Evolutionary conservation across 2,113 vertebrate genomes (phyloP).

Genomic region (Serilophus lunatus): DNA sequence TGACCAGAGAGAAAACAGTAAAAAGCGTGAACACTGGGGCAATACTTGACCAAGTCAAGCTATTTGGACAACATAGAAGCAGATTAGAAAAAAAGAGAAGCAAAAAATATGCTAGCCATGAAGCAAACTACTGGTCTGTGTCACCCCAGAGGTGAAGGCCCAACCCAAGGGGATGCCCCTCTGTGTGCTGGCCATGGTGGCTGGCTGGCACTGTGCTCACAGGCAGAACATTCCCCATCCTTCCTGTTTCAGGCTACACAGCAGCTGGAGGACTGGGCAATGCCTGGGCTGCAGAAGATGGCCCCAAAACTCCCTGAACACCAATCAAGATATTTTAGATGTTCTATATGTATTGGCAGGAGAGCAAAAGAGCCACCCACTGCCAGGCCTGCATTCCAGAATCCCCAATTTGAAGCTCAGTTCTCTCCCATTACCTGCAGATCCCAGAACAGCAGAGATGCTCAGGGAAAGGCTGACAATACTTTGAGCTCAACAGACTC

Average conservation of each 20-base stretch:
- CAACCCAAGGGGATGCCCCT: fast-evolving
- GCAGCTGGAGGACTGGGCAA: fast-evolving
- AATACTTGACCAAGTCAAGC: not conserved
- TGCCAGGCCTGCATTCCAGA: not conserved
- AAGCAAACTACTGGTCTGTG: not conserved
- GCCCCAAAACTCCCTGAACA: not conserved
- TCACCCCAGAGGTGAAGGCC: not conserved
- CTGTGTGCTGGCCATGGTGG: not conserved
- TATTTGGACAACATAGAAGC: fast-evolving
- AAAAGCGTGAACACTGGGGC: not conserved
- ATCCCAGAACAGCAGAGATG: not conserved
- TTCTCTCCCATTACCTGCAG: not conserved
- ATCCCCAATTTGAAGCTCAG: not conserved
- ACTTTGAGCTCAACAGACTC: not conserved
- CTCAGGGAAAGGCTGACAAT: not conserved
- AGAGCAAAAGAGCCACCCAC: not conserved
- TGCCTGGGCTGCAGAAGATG: not conserved
- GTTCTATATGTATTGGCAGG: not conserved
- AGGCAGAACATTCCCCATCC: not conserved
- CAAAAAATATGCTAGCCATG: not conserved
- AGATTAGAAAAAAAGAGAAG: not conserved
- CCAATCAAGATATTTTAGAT: not conserved
- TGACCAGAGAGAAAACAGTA: not conserved
- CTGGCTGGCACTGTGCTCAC: not conserved
- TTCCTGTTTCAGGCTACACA: not conserved